Evolutionary conservation across 1,140 invertebrate genomes (phyloP), one percentile per base, ranked within the genome.

Genomic region (Ectropis grisescens): DNA sequence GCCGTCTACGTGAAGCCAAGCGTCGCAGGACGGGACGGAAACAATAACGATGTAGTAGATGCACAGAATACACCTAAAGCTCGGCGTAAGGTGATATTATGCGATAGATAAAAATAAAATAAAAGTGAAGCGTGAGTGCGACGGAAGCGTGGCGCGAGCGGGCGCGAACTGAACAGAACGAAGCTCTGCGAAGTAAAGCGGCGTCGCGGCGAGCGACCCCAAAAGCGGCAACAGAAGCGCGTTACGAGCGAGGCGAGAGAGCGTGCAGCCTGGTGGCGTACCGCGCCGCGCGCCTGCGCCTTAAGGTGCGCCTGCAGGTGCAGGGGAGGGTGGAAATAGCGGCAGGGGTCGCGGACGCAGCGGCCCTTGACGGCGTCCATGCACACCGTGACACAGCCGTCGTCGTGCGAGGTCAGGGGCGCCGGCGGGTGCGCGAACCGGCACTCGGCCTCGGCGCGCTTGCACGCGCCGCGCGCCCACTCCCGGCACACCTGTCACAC

Each of bases 221-320:
- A 75, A 74, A 72, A 70, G 67, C 68, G 75, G 78, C 69, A 72
- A 76, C 59, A 69, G 53, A 80, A 81, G 72, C 70, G 62, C 70
- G 65, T 62, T 66, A 61, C 64, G 65, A 67, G 67, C 64, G 66
- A 72, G 67, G 69, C 70, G 67, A 72, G 67, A n/a, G n/a, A 75
- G 76, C 76, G 72, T 81, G 72, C 76, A 81, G 76, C 68, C 72
- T 71, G 87, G 87, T 88, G 89, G 89, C 92, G 91, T 93, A 95
- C 93, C 93, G 93, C 90, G 89, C 91, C 92, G 90, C 93, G 93
- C 89, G 91, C 91, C 90, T 93, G 91, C 90, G 93, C 94, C 92
- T 97, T 97, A 91, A 97, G 94, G 93, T 96, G 94, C 88, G 94
- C 94, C 93, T 96, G 94, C 85, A 98, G 94, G 92, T 98, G 95